These are phyloP conservation scores for Pammene aurita DNA, from an alignment of 2,888 invertebrate genomes.

Conservation along the genomic window DNA sequence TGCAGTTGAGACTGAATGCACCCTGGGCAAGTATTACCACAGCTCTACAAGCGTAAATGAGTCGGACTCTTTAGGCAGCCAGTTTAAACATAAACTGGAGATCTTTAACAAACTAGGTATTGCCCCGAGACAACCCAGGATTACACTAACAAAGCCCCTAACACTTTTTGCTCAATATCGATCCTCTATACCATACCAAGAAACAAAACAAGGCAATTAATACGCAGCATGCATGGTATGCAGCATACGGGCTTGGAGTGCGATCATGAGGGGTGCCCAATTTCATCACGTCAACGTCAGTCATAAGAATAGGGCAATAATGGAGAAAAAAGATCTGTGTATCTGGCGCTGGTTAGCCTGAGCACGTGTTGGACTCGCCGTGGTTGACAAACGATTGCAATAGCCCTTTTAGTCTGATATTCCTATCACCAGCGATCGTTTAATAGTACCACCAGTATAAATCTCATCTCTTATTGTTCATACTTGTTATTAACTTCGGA, in stretches of 20 bases:
- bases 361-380: not conserved
- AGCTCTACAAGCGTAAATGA: not conserved
- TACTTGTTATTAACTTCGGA: not conserved
- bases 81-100: not conserved
- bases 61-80: not conserved
- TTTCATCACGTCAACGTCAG: too few species aligned
- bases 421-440: not conserved
- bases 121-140: too few species aligned
- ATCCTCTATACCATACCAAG: too few species aligned
- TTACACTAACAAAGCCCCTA: too few species aligned
- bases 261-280: too few species aligned
- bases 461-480: not conserved
- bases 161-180: too few species aligned
- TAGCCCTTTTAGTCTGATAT: not conserved
- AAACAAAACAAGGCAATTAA: too few species aligned
- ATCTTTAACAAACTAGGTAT: too few species aligned
- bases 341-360: not conserved
- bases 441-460: conserved; percentile 5
- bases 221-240: too few species aligned
- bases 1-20: conserved; percentile 30
- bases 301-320: too few species aligned
- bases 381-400: not conserved
- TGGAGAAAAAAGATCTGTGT: too few species aligned
- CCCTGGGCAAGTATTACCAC: not conserved
- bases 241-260: too few species aligned